Conservation (phyloP, 2,113 vertebrate species). For the Vulpes vulpes region DNA sequence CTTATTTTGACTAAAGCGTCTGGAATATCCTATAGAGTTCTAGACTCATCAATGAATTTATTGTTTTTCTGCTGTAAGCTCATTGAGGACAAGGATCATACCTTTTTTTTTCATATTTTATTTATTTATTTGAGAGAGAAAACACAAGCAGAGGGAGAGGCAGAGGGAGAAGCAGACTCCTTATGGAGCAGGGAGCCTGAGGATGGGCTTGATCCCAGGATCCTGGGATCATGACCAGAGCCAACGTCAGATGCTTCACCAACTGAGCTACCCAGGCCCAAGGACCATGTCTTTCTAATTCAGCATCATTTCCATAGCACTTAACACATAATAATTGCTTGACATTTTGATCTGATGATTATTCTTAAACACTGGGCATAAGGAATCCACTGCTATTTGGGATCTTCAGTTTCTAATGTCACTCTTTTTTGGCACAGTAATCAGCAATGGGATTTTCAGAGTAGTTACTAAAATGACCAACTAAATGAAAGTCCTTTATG, state of each 20-base stretch:
- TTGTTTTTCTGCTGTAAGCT: not conserved
- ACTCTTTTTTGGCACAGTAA: not conserved
- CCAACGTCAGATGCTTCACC: too few relatives aligned
- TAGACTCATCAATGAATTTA: not conserved
- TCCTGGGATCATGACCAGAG: too few relatives aligned
- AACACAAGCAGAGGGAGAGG: too few relatives aligned
- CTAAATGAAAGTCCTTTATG: not conserved
- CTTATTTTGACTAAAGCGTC: conserved; percentile 45
- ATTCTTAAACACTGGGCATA: not conserved
- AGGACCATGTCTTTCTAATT: not conserved
- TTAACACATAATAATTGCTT: not conserved
- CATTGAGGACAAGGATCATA: not conserved
- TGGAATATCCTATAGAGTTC: not conserved
- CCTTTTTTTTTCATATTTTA: not conserved
- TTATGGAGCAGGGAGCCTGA: too few relatives aligned
- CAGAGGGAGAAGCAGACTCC: too few relatives aligned
- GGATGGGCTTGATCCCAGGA: too few relatives aligned
- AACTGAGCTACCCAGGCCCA: too few relatives aligned
- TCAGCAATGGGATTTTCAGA: not conserved
- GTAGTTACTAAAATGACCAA: not conserved
- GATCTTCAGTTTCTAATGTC: conserved; percentile 23
- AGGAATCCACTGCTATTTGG: not conserved
- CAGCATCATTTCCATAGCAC: not conserved
- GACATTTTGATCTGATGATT: conserved; percentile 6
- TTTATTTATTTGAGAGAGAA: too few relatives aligned